Evolutionary conservation across 2,113 vertebrate genomes (phyloP), one percentile per base, ranked within the genome.

Genomic region (Nesoenas mayeri): DNA sequence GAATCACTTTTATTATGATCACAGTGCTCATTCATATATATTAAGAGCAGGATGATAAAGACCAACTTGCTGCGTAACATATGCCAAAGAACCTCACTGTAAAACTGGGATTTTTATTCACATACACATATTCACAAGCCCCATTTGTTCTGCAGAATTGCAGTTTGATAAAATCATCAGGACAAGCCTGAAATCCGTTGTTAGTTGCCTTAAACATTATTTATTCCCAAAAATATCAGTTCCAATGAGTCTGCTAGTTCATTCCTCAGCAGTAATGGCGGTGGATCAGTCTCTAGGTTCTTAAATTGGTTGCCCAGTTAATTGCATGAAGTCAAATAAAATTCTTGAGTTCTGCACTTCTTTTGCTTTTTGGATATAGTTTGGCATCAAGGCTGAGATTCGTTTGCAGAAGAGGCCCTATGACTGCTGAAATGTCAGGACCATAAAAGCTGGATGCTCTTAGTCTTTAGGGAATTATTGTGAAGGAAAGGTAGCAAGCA

Each of bases 331-430:
- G 64, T 25, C 32, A 38, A 28, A 79, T 72, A 79, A 71, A 87
- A 77, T 53, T 26, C 1, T 29, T 19, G 32, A 58, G 20, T 48
- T 86, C 61, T 87, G 53, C 36, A 50, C 53, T 61, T 47, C 75
- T 95, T 65, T 77, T 84, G 38, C 38, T 79, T 93, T 89, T 81
- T 44, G 44, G 53, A 61, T 65, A 32, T 61, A 79, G 42, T 58
- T 82, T 78, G 72, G 57, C 74, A 84, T 54, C 15, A 10, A 31
- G 40, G 2, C 10, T 0, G 1, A 84, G 61, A 61, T 38, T 42
- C 0, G 0, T 56, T 66, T 44, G 54, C 0, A 0, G 69, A 79
- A 69, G n/a, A 75, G 22, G n/a, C 50, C 53, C 40, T 10, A 14
- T 54, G 54, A 75, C 66, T 80, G 51, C 53, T 44, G 78, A 79